Base-by-base conservation (phyloP, 2,888 invertebrate species). In the Volucella inanis region DNA sequence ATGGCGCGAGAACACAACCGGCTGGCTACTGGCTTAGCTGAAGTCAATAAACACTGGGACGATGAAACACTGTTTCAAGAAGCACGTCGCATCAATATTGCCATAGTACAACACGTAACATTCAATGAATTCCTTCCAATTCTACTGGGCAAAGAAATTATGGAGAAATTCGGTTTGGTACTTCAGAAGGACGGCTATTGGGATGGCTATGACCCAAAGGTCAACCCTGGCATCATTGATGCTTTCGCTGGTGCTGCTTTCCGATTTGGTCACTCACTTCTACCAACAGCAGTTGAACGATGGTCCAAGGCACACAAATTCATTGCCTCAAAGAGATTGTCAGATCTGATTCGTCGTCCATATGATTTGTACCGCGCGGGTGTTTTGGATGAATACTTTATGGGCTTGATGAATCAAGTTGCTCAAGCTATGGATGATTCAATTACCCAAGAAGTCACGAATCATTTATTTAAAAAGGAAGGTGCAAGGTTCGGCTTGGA, bases 291-390 rank as follows among this genome's bases (percentile, higher is more conserved):
- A 31, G 96, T 98, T 4, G 98, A 98, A 92, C 94, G 98, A 90
- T 98, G 98, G 97, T 98, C 97, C 72, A 98, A 98, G 93, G 97
- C 97, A 31, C 98, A 98, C 91, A 98, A 98, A 92, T 98, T 98
- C 90, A 97, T 98, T 87, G 98, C 97, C 87, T 97, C 97, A 0
- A 97, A 97, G 90, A 94, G 97, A 88, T 93, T 98, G 62, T 97
- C 97, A 0, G 97, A 97, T 90, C 93, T 98, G 75, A 97, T 98
- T 89, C 94, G 97, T 88, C 94, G 97, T 89, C 98, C 98, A 0
- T 97, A 96, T 90, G 97, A 98, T 92, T 93, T 98, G 87, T 98
- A 98, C 92, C 94, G 97, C 89, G 97, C 98, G 15, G 97, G 98
- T 72, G 96, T 97, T 3, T 93, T 98, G 41, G 98, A 98, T 90